These are phyloP conservation scores for Ceryle rudis DNA, from an alignment of 2,797 vertebrate genomes.

Conservation along the genomic window DNA sequence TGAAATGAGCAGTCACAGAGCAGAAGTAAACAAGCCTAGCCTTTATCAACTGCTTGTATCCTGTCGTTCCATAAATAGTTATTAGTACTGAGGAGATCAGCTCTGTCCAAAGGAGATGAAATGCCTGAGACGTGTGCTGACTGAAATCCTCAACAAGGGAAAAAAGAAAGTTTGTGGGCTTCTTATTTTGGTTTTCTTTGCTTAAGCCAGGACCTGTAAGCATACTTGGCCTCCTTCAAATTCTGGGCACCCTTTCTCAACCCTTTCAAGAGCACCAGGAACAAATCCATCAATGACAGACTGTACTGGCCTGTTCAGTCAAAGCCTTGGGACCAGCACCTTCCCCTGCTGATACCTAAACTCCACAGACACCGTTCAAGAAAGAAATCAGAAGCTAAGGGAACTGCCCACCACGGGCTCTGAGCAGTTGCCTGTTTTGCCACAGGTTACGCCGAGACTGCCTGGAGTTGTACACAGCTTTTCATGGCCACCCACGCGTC, in stretches of 20 bases:
- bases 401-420: not conserved
- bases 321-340: not conserved
- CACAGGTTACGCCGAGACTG: not conserved
- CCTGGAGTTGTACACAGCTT: not conserved
- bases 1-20: slow-evolving; percentile 13
- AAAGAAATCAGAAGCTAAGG: slow-evolving; percentile 22
- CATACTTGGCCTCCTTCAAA: not conserved
- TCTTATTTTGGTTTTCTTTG: slow-evolving; percentile 5
- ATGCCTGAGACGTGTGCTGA: not conserved
- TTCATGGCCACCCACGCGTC: not conserved
- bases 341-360: not conserved
- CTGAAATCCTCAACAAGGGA: not conserved
- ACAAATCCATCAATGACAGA: not conserved
- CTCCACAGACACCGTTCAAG: not conserved
- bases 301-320: not conserved
- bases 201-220: not conserved
- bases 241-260: not conserved
- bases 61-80: slow-evolving; percentile 51
- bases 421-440: not conserved
- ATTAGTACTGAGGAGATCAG: slow-evolving; percentile 18
- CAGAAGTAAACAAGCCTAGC: slow-evolving; percentile 48
- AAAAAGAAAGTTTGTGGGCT: not conserved
- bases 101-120: slow-evolving; percentile 10
- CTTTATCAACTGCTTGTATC: slow-evolving; percentile 46
- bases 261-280: not conserved